A percentile compares a stretch with the other conserved stretches of the same genome.
Conservation (phyloP, 2,113 vertebrate species). For the Rhabdornis inornatus region DNA sequence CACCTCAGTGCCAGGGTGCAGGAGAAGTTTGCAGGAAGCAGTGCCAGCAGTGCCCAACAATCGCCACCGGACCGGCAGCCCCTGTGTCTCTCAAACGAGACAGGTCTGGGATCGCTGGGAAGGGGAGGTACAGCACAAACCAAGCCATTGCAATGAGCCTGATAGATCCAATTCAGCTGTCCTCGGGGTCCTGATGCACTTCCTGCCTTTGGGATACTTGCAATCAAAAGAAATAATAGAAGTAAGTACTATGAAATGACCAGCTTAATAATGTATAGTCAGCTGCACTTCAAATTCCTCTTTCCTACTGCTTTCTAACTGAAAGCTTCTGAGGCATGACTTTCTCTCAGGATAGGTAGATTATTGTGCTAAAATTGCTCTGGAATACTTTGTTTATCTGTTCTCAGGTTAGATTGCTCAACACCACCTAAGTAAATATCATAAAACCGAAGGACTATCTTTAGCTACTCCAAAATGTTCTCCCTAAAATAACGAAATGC, state of each 20-base stretch:
- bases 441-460: background rate
- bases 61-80: accelerated
- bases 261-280: background rate
- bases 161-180: background rate
- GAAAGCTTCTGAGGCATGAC: background rate
- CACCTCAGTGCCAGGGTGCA: background rate
- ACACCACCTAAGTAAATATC: background rate
- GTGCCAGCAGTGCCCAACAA: accelerated
- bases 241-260: background rate
- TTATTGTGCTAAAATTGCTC: background rate
- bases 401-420: background rate
- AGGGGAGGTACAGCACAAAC: background rate
- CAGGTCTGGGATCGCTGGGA: accelerated
- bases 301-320: background rate
- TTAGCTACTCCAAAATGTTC: slow-evolving; percentile 1
- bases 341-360: background rate
- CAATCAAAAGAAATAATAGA: background rate
- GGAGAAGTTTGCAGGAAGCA: background rate
- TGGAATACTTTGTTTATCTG: slow-evolving; percentile 1
- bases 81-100: accelerated
- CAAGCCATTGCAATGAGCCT: background rate
- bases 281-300: background rate
- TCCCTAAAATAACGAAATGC: background rate
- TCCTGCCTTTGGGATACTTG: background rate
- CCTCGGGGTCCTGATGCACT: background rate